Percentiles rank a stretch among this genome's conserved stretches.
phyloP scores from a whole-genome alignment of 2,113 vertebrate species.

The Neogobius melanostomus region DNA sequence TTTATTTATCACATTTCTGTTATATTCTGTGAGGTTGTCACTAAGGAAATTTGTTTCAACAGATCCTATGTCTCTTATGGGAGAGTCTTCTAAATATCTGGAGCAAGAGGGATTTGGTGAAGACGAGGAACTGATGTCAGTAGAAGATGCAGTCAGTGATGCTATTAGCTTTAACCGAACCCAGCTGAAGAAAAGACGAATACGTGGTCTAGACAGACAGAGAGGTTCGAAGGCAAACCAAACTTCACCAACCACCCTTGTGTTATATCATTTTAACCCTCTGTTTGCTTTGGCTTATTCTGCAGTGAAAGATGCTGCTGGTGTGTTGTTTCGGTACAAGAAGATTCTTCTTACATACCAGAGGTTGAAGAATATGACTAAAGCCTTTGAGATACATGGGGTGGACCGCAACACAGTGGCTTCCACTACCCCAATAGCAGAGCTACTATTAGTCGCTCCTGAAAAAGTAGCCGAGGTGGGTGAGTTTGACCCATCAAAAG shows the following conservation, averaged over 20 bases:
- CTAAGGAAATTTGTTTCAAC: slow-evolving; percentile 6
- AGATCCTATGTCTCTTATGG: slow-evolving; percentile 75
- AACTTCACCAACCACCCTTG: not conserved
- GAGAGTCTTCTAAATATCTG: slow-evolving; percentile 74
- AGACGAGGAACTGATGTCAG: slow-evolving; percentile 75
- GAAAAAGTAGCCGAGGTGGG: slow-evolving; percentile 88
- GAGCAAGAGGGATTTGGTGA: slow-evolving; percentile 73
- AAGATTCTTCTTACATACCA: slow-evolving; percentile 90
- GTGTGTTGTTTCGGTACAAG: slow-evolving; percentile 89
- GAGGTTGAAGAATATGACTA: slow-evolving; percentile 89
- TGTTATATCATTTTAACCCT: not conserved
- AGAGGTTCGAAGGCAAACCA: slow-evolving; percentile 73
- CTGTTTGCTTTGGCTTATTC: not conserved
- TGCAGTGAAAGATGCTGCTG: slow-evolving; percentile 88
- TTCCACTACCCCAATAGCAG: slow-evolving; percentile 88
- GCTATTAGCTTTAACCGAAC: slow-evolving; percentile 74
- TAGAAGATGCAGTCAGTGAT: slow-evolving; percentile 70
- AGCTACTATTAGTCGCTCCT: slow-evolving; percentile 86
- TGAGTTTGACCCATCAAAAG: slow-evolving; percentile 88
- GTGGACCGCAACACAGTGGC: slow-evolving; percentile 91
- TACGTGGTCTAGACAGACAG: slow-evolving; percentile 83
- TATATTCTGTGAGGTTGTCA: not conserved
- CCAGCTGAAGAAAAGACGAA: slow-evolving; percentile 74
- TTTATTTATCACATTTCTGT: not conserved
- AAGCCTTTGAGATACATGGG: slow-evolving; percentile 88